phyloP scores from a whole-genome alignment of 2,797 vertebrate species.

The Falco rusticolus region DNA sequence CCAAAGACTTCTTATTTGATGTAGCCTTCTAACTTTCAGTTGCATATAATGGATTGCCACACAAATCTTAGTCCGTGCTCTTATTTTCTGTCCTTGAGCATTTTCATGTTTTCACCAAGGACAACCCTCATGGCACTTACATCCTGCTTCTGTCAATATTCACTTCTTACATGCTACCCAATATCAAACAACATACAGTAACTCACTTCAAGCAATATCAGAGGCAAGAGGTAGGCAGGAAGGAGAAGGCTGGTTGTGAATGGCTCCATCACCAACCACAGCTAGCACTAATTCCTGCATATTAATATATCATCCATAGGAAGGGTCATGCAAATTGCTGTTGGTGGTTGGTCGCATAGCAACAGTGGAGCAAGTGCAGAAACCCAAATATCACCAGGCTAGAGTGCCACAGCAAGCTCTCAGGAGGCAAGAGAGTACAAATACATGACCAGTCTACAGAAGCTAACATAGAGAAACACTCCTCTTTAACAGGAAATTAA shows the following conservation, averaged over 20 bases:
- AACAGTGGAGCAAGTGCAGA: neutral
- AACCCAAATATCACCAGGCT: neutral
- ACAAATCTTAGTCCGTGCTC: neutral
- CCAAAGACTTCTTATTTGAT: neutral
- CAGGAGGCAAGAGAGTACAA: neutral
- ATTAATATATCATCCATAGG: neutral
- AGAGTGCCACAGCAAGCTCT: neutral
- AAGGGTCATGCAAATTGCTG: conserved; percentile 21
- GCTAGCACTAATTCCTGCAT: neutral
- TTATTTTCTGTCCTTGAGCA: neutral
- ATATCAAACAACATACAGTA: neutral
- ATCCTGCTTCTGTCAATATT: neutral
- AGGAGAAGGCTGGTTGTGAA: neutral
- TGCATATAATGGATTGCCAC: neutral
- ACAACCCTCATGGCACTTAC: neutral
- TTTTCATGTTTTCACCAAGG: neutral
- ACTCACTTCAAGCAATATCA: neutral
- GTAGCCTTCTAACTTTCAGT: neutral
- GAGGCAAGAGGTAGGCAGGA: neutral
- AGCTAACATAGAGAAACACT: neutral
- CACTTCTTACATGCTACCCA: neutral
- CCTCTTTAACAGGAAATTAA: neutral
- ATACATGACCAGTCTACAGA: neutral
- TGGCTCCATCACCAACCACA: neutral
- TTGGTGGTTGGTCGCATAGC: conserved; percentile 28